Conservation (phyloP, 2,797 vertebrate species). For the Alectoris magna region DNA sequence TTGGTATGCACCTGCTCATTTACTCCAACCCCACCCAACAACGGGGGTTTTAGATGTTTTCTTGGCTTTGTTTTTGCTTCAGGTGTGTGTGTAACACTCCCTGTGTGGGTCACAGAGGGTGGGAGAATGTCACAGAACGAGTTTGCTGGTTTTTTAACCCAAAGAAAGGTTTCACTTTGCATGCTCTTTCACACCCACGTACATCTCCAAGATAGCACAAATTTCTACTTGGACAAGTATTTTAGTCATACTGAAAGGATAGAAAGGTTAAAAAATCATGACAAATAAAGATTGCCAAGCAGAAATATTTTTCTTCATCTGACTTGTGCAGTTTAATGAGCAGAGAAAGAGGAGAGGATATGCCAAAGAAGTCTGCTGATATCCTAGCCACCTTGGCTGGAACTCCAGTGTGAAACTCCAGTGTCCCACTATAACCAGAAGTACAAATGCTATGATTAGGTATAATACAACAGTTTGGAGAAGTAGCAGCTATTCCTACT, state of each 20-base stretch:
- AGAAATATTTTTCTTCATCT: neutral
- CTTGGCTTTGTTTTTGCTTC: slow-evolving; percentile 56
- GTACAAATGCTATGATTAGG: neutral
- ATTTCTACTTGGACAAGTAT: neutral
- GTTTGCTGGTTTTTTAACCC: slow-evolving; percentile 59
- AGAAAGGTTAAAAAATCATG: neutral
- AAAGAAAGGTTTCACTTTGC: neutral
- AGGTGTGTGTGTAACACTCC: slow-evolving; percentile 39
- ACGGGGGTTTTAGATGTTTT: slow-evolving; percentile 33
- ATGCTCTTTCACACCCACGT: neutral
- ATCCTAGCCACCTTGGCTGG: neutral
- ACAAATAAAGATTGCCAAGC: neutral
- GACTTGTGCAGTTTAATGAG: neutral
- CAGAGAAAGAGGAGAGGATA: neutral
- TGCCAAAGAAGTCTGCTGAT: neutral
- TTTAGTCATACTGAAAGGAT: neutral
- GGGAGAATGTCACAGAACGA: slow-evolving; percentile 63
- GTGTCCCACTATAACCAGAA: slow-evolving; percentile 44
- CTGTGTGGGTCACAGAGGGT: slow-evolving; percentile 10
- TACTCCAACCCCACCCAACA: slow-evolving; percentile 8
- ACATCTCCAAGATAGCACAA: neutral
- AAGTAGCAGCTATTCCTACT: neutral
- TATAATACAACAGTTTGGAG: neutral
- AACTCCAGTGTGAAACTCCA: neutral
- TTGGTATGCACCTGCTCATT: slow-evolving; percentile 53